These are phyloP conservation scores for Dipodomys merriami DNA, from an alignment of 2,113 vertebrate species.

Conservation along the genomic window DNA sequence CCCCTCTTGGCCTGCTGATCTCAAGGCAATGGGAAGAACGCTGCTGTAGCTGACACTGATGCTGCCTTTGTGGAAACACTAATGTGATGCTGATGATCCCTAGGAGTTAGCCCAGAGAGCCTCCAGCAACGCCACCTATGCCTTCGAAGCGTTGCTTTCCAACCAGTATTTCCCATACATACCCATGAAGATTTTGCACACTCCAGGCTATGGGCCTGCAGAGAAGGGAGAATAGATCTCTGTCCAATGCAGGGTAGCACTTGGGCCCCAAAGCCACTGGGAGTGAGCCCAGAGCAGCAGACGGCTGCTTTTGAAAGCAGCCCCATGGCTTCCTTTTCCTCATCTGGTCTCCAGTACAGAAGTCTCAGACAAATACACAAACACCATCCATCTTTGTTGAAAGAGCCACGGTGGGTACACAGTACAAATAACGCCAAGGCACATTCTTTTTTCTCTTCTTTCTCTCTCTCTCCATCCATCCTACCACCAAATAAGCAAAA, in stretches of 20 bases:
- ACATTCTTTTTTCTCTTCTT: not conserved
- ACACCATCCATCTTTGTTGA: slow-evolving; percentile 40
- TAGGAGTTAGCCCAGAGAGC: not conserved
- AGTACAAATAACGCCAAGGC: slow-evolving; percentile 2
- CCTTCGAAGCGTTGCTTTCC: no score
- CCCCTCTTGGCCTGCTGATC: not conserved
- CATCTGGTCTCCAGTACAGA: not conserved
- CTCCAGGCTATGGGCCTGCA: not conserved
- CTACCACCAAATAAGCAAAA: slow-evolving; percentile 65
- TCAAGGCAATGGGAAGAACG: not conserved
- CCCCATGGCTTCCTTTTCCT: not conserved
- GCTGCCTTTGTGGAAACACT: not conserved
- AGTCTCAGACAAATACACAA: slow-evolving; percentile 51
- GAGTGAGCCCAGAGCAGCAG: not conserved
- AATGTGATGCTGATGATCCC: not conserved
- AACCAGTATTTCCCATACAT: no score
- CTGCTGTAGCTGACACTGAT: not conserved
- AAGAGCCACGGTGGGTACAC: not conserved
- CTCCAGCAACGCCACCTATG: not conserved
- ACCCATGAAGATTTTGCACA: no score
- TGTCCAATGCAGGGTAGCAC: not conserved
- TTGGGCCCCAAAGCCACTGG: not conserved
- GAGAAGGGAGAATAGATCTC: not conserved
- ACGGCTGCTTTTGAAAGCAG: slow-evolving; percentile 12
- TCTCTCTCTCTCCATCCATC: not conserved